phyloP scores from a whole-genome alignment of 2,113 vertebrate species.

The Otis tarda region DNA sequence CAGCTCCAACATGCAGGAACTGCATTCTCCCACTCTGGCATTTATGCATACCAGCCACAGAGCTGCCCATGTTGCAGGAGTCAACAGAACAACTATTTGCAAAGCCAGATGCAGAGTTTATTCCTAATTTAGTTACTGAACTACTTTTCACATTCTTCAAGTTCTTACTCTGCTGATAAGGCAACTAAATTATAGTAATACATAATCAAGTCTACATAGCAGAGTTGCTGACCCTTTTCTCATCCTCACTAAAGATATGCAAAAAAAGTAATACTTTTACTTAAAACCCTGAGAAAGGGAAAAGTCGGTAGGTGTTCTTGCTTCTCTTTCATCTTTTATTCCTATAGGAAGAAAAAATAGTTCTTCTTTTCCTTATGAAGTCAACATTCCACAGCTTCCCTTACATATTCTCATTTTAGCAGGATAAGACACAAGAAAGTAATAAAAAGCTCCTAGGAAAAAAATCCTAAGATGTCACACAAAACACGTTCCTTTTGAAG shows the following conservation, averaged over 20 bases:
- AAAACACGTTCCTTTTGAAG: not conserved
- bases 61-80: not conserved
- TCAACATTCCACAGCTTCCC: not conserved
- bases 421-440: not conserved
- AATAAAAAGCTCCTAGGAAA: not conserved
- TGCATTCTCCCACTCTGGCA: not conserved
- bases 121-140: not conserved
- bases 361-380: not conserved
- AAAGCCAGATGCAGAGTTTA: not conserved
- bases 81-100: not conserved
- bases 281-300: not conserved
- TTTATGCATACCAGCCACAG: not conserved
- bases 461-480: not conserved
- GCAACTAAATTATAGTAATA: not conserved
- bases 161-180: not conserved
- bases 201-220: not conserved
- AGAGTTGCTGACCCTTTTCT: not conserved
- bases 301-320: not conserved
- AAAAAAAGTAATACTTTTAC: not conserved
- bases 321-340: not conserved
- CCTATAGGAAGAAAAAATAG: accelerated
- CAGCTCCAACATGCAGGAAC: not conserved
- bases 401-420: not conserved
- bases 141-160: not conserved
- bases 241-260: not conserved